phyloP scores from a whole-genome alignment of 2,888 invertebrate genomes.

The Drosophila phalerata region DNA sequence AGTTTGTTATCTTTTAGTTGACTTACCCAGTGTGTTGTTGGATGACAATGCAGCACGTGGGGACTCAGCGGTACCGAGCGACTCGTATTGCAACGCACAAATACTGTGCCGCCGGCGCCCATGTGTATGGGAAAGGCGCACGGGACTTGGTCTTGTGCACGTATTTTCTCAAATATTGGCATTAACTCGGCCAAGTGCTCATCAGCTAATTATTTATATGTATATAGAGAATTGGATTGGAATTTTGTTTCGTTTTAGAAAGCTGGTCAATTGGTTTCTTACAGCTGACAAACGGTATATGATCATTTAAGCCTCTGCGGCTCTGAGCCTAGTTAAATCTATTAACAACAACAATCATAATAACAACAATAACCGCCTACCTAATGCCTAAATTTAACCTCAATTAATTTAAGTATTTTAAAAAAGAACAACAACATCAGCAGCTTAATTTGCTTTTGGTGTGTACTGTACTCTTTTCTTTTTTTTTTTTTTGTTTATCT shows the following conservation, averaged over 20 bases:
- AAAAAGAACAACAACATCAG: conserved; percentile 7
- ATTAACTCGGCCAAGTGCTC: conserved; percentile 98
- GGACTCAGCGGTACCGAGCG: conserved; percentile 89
- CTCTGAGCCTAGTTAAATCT: conserved; percentile 1
- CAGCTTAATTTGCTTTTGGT: conserved; percentile 24
- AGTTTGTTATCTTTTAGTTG: conserved; percentile 5
- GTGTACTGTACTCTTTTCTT: conserved; percentile 39
- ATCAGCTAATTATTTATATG: conserved; percentile 88
- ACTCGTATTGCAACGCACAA: conserved; percentile 88
- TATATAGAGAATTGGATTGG: conserved; percentile 35
- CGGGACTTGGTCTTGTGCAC: conserved; percentile 95
- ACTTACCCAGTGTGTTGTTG: conserved; percentile 89
- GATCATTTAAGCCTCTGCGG: conserved; percentile 80
- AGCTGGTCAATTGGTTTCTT: conserved; percentile 15
- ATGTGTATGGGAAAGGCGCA: conserved; percentile 96
- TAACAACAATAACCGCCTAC: conserved; percentile 33
- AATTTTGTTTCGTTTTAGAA: conserved; percentile 29
- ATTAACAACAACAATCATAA: conserved; percentile 36
- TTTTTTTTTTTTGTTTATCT: conserved; percentile 9
- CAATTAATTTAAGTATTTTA: background rate
- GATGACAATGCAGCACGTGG: conserved; percentile 88
- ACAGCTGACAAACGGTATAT: conserved; percentile 76
- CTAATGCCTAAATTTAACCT: conserved; percentile 42
- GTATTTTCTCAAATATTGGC: conserved; percentile 97
- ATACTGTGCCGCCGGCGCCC: conserved; percentile 89